Base-by-base conservation (phyloP, 1,140 invertebrate genomes). In the Coboldia fuscipes region DNA sequence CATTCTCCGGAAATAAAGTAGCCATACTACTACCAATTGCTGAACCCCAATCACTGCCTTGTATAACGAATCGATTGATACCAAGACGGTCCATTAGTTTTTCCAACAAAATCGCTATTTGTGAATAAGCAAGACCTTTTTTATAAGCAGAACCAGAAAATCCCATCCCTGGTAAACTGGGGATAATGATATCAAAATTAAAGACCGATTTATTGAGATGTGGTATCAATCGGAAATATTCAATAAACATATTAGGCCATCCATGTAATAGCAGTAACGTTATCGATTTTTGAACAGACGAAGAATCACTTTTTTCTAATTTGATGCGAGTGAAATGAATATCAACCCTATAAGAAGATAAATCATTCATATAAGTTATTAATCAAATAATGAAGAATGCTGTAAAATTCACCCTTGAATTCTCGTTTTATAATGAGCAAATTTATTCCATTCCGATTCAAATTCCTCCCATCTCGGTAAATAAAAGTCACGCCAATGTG, bases 221-320 rank as follows among this genome's bases (percentile, higher is more conserved):
- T 0, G 77, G 77, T 30, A 81, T 72, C 1, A 85, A 60, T 44
- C 83, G 75, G 40, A 80, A 77, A 50, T 88, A 90, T 52, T 92
- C 84, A 8, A 76, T 61, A 3, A 90, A 61, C 0, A 78, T 82
- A 18, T 86, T 84, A 3, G 88, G 88, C 88, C 86, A 94, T n/a
- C 88, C 86, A 46, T 93, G 85, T 4, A 84, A 42, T 2, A 93
- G 16, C 1, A 92, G 45, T 15, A 88, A 29, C 0, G 80, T n/a
- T n/a, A n/a, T n/a, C n/a, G n/a, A n/a, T n/a, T n/a, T n/a, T n/a
- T n/a, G n/a, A n/a, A n/a, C n/a, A n/a, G n/a, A n/a, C n/a, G n/a
- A n/a, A n/a, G 80, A 3, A 76, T 39, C 1, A 83, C 62, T 60
- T 55, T 67, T 40, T 54, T 62, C 4, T 46, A 49, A 18, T 38